These are phyloP conservation scores for Eulacestoma nigropectus DNA, from an alignment of 2,113 vertebrate genomes.

Conservation along the genomic window DNA sequence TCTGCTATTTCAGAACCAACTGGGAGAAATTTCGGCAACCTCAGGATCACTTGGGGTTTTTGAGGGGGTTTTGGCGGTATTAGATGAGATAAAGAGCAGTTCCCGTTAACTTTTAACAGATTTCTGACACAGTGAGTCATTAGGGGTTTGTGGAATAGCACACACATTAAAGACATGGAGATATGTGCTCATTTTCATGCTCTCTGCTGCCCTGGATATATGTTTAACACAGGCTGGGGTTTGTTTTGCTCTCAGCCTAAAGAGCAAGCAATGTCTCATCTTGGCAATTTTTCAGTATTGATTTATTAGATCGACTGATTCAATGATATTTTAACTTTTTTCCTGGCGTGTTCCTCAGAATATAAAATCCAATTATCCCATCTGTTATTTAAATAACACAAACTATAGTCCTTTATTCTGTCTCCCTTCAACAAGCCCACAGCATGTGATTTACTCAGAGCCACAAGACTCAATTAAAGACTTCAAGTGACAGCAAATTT, in stretches of 20 bases:
- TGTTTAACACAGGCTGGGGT: neutral
- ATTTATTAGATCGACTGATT: neutral
- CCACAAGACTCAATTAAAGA: neutral
- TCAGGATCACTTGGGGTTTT: neutral
- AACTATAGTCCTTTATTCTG: neutral
- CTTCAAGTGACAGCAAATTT: neutral
- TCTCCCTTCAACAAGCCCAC: neutral
- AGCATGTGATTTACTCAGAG: neutral
- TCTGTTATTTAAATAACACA: neutral
- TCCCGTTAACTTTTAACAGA: neutral
- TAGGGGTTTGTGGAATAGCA: neutral
- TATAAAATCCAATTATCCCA: neutral
- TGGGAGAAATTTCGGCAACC: neutral
- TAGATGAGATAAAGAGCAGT: neutral
- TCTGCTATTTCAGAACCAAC: neutral
- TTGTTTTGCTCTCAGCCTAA: neutral
- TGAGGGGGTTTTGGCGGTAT: rapidly evolving
- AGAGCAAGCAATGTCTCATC: neutral
- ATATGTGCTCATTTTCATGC: neutral
- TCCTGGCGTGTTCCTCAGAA: neutral
- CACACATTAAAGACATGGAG: neutral
- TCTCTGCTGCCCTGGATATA: neutral
- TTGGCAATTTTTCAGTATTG: neutral
- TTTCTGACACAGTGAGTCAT: neutral
- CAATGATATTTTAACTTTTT: neutral